A percentile compares a stretch with the other conserved stretches of the same genome.
Conservation (phyloP, 2,113 vertebrate species). For the Nesoenas mayeri region DNA sequence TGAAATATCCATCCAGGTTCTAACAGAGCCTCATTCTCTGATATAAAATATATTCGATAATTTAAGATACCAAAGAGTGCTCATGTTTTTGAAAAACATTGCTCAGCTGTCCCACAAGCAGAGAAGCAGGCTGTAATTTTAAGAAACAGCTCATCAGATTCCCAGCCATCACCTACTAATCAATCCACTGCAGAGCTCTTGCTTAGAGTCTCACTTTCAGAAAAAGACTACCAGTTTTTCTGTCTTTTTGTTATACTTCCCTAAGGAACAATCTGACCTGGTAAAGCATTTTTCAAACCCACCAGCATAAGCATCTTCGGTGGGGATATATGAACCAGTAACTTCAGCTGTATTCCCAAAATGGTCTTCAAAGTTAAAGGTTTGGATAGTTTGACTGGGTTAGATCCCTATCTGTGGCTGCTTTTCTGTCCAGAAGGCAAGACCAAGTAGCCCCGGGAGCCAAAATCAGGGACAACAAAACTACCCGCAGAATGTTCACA, state of each 20-base stretch:
- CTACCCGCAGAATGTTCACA: not conserved
- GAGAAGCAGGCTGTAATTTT: slow-evolving; percentile 9
- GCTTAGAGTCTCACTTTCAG: not conserved
- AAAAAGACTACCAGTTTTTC: not conserved
- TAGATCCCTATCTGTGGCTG: not conserved
- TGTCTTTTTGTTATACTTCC: not conserved
- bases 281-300: not conserved
- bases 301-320: not conserved
- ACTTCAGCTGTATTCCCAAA: not conserved
- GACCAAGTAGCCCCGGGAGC: not conserved
- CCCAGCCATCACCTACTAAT: not conserved
- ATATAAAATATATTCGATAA: not conserved
- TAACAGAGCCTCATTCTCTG: not conserved
- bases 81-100: not conserved
- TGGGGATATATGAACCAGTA: not conserved
- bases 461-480: not conserved
- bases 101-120: not conserved
- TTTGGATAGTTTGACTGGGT: not conserved
- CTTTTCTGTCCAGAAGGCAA: not conserved
- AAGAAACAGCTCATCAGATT: not conserved
- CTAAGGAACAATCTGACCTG: not conserved
- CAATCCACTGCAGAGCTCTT: not conserved
- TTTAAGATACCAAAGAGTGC: not conserved
- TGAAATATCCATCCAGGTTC: not conserved
- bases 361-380: not conserved